Conservation (phyloP, 2,888 invertebrate genomes). For the Conistra vaccinii region DNA sequence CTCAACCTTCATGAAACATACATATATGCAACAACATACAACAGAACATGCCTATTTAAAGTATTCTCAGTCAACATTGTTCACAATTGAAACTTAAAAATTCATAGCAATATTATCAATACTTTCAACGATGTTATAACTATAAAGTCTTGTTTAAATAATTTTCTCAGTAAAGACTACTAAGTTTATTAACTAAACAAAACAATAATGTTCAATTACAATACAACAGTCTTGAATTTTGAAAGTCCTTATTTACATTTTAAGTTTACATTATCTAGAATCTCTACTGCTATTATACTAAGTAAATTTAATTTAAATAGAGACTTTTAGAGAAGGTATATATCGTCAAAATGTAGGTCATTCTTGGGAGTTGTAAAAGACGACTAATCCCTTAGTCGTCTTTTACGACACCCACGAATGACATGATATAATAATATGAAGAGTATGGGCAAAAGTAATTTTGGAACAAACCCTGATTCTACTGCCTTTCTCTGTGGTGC, state of each 20-base stretch:
- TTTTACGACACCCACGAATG: too few relatives aligned
- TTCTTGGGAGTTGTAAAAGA: background rate
- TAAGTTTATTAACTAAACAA: slow-evolving; percentile 42
- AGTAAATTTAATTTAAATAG: too few relatives aligned
- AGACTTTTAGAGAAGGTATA: too few relatives aligned
- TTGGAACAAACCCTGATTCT: background rate
- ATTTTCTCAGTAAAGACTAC: slow-evolving; percentile 5
- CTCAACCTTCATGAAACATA: too few relatives aligned
- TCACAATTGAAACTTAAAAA: slow-evolving; percentile 12
- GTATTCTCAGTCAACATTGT: background rate
- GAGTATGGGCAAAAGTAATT: background rate
- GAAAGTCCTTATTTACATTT: slow-evolving; percentile 30
- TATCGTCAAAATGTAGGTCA: background rate
- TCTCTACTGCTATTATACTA: background rate
- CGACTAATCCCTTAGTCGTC: too few relatives aligned
- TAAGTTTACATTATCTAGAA: slow-evolving; percentile 1
- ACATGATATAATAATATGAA: background rate
- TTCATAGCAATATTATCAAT: slow-evolving; percentile 13
- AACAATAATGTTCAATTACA: slow-evolving; percentile 36
- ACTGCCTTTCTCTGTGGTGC: background rate
- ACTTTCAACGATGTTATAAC: slow-evolving; percentile 11
- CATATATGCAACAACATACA: too few relatives aligned
- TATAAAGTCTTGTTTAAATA: slow-evolving; percentile 21
- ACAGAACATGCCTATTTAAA: slow-evolving; percentile 6
- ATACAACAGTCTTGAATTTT: slow-evolving; percentile 22